Percentiles rank a stretch among this genome's conserved stretches.
Conservation (phyloP, 2,797 vertebrate species). For the Dryobates pubescens region DNA sequence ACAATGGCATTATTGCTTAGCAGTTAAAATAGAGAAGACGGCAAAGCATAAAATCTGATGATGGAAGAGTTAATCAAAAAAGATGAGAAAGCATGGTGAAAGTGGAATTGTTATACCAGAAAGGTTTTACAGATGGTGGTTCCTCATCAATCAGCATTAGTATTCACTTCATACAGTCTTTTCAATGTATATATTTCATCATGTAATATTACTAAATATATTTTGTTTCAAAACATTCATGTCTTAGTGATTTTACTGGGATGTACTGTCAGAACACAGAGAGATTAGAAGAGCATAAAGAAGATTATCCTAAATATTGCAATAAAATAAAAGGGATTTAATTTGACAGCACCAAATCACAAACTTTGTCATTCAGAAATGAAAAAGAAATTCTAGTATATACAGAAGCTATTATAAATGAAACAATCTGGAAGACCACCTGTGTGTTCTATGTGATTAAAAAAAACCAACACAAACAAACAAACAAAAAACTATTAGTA, state of each 20-base stretch:
- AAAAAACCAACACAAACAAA: not conserved
- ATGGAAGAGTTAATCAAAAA: not conserved
- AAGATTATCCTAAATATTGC: not conserved
- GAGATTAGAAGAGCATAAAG: not conserved
- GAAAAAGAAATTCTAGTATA: not conserved
- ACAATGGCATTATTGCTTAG: not conserved
- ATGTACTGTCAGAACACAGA: not conserved
- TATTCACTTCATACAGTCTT: not conserved
- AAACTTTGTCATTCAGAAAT: not conserved
- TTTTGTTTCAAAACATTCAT: not conserved
- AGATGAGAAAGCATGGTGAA: not conserved
- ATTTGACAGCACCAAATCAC: not conserved
- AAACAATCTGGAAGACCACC: not conserved
- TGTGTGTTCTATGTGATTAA: not conserved
- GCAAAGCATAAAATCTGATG: not conserved
- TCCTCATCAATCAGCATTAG: not conserved
- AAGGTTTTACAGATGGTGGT: not conserved
- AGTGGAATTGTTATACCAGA: not conserved
- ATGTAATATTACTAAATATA: not conserved
- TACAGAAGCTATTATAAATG: not conserved
- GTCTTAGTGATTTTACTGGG: not conserved
- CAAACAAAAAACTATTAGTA: not conserved
- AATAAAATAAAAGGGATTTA: not conserved
- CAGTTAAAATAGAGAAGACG: not conserved
- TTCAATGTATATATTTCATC: not conserved